Percentiles rank a stretch among this genome's conserved stretches.
Evolutionary conservation across 2,888 invertebrate genomes (phyloP).

Genomic region (Lampropteryx suffumata): DNA sequence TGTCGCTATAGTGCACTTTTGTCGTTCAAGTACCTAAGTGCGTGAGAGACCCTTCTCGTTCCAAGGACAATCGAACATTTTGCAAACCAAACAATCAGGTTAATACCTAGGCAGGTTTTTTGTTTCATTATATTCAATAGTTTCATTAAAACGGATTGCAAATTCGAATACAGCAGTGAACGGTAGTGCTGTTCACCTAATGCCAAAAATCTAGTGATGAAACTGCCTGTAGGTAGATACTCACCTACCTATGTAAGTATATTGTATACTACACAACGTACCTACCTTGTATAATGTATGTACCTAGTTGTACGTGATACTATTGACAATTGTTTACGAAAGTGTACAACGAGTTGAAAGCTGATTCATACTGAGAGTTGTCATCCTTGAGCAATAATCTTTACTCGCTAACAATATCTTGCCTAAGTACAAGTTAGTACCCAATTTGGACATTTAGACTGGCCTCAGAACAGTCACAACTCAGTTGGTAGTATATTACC

Average conservation of each 20-base stretch:
- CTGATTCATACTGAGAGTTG: too few relatives aligned
- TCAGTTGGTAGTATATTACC: too few relatives aligned
- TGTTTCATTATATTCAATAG: conserved; percentile 37
- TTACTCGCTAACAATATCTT: too few relatives aligned
- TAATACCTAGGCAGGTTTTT: conserved; percentile 35
- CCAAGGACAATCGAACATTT: conserved; percentile 15
- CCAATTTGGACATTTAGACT: too few relatives aligned
- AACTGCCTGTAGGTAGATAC: conserved; percentile 37
- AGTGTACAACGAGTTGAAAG: conserved; percentile 40
- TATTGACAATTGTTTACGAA: conserved; percentile 74
- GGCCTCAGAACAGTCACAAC: too few relatives aligned
- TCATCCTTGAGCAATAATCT: too few relatives aligned
- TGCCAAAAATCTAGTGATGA: conserved; percentile 61
- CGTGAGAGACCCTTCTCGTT: conserved; percentile 18
- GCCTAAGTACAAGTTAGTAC: too few relatives aligned
- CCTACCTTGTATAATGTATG: not conserved
- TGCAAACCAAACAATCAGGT: conserved; percentile 18
- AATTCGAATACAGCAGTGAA: conserved; percentile 45
- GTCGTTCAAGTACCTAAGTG: not conserved
- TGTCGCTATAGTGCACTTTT: not conserved
- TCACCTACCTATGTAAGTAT: too few relatives aligned
- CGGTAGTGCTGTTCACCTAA: conserved; percentile 45
- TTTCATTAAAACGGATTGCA: conserved; percentile 45
- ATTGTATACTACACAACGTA: too few relatives aligned
- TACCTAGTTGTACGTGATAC: conserved; percentile 56